Base-by-base conservation (phyloP, 2,797 vertebrate genomes). In the Danio jaintianensis region DNA sequence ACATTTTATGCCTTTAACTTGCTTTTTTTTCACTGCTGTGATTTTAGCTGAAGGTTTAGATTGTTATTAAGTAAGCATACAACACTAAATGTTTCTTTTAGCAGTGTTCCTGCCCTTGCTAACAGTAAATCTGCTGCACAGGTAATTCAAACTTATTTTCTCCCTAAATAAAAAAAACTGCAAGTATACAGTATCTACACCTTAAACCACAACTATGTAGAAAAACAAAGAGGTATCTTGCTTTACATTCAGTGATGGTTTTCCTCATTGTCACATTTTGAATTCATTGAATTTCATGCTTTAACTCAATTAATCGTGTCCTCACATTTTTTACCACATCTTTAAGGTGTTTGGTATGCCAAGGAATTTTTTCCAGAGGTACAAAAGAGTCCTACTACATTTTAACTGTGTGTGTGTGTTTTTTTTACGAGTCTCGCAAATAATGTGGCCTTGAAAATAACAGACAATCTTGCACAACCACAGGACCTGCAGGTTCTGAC, bases 401-500 rank as follows among this genome's bases (percentile, higher is more conserved):
- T 7, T 66, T 29, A 67, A 45, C 50, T 36, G 15, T 15, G 29
- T 29, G n/a, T n/a, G 29, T 29, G 29, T 29, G 50, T 11, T n/a
- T 48, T 47, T 12, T 53, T 42, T 50, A 15, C 4, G 42, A 38
- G 4, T 8, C 48, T 22, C 20, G 12, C 16, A 6, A 45, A 29
- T 43, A 58, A 68, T 50, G 29, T 5, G 22, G 12, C 29, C 13
- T 47, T 74, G 3, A 36, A 38, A 75, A 40, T n/a, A 38, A 50
- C 47, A 61, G 56, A 38, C 13, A 1, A n/a, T 11, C 38, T n/a
- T 5, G 2, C 47, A 63, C 18, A 22, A 52, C 15, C 36, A 40
- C 40, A 66, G 16, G 61, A 48, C 18, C 7, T 52, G 29, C 43
- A 50, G 63, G 42, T 52, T 55, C 22, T 78, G 58, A 85, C 56